Evolutionary conservation across 2,888 invertebrate species (phyloP).

Genomic region (Drosophila limbata): DNA sequence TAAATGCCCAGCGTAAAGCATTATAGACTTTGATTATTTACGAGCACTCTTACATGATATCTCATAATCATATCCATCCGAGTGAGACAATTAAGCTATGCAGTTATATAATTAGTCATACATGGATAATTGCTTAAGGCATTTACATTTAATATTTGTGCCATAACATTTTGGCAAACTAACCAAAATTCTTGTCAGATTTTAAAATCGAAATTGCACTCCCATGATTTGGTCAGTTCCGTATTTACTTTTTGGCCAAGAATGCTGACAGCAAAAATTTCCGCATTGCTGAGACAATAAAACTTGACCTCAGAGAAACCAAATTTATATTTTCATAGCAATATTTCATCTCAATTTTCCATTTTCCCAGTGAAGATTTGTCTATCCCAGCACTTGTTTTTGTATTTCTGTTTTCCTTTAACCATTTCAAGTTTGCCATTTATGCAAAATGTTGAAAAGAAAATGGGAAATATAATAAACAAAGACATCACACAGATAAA

Average conservation of each 20-base stretch:
- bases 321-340: constrained; percentile 42
- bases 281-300: constrained; percentile 35
- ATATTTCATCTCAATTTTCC: constrained; percentile 28
- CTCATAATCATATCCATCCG: constrained; percentile 1
- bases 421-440: constrained; percentile 13
- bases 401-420: constrained; percentile 9
- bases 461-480: constrained; percentile 10
- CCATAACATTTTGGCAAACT: constrained; percentile 5
- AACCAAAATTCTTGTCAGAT: constrained; percentile 27
- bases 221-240: constrained; percentile 33
- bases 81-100: constrained; percentile 31
- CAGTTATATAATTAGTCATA: background rate
- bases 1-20: constrained; percentile 31
- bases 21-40: constrained; percentile 17
- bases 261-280: constrained; percentile 30
- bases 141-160: constrained; percentile 11
- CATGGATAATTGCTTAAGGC: constrained; percentile 22
- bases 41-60: background rate
- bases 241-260: constrained; percentile 32
- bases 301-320: constrained; percentile 35
- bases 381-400: background rate
- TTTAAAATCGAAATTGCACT: constrained; percentile 39
- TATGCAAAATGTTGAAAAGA: constrained; percentile 36
- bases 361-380: background rate
- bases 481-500: constrained; percentile 12